Evolutionary conservation across 1,140 invertebrate genomes (phyloP).

Genomic region (Probaryconus sp.): DNA sequence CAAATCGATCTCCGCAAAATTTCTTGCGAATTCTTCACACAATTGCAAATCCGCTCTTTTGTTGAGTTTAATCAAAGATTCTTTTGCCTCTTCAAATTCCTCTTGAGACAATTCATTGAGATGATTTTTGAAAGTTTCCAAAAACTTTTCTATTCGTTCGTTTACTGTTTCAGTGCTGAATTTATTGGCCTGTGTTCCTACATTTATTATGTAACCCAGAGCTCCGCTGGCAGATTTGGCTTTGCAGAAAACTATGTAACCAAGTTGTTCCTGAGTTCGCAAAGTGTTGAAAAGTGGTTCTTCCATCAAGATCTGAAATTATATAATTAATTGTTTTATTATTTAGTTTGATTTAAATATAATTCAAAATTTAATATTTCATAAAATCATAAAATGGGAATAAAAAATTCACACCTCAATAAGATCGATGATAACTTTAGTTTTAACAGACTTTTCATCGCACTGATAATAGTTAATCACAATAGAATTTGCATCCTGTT

Average conservation of each 20-base stretch:
- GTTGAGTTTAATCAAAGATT: slow-evolving; percentile 86
- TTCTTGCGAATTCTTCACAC: slow-evolving; percentile 85
- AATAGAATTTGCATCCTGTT: slow-evolving; percentile 88
- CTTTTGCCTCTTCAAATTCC: slow-evolving; percentile 82
- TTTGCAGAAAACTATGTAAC: slow-evolving; percentile 88
- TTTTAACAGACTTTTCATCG: slow-evolving; percentile 81
- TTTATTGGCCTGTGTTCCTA: slow-evolving; percentile 87
- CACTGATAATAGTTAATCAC: slow-evolving; percentile 94
- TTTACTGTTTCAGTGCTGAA: slow-evolving; percentile 85
- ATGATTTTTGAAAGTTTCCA: slow-evolving; percentile 26
- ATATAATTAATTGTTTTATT: not conserved
- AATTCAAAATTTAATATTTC: slow-evolving; percentile 15
- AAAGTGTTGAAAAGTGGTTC: slow-evolving; percentile 93
- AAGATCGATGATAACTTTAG: slow-evolving; percentile 86
- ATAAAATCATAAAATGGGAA: slow-evolving; percentile 6
- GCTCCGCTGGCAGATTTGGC: slow-evolving; percentile 84
- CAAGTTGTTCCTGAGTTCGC: slow-evolving; percentile 93
- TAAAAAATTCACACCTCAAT: slow-evolving; percentile 81
- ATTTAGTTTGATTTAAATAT: slow-evolving; percentile 18
- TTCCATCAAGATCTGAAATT: slow-evolving; percentile 83
- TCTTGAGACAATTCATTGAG: slow-evolving; percentile 78
- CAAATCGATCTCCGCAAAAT: slow-evolving; percentile 85
- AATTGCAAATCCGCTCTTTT: slow-evolving; percentile 84
- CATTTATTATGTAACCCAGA: slow-evolving; percentile 85
- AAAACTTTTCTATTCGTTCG: slow-evolving; percentile 85